Conservation (phyloP, 2,888 invertebrate genomes). For the Hydraecia micacea region DNA sequence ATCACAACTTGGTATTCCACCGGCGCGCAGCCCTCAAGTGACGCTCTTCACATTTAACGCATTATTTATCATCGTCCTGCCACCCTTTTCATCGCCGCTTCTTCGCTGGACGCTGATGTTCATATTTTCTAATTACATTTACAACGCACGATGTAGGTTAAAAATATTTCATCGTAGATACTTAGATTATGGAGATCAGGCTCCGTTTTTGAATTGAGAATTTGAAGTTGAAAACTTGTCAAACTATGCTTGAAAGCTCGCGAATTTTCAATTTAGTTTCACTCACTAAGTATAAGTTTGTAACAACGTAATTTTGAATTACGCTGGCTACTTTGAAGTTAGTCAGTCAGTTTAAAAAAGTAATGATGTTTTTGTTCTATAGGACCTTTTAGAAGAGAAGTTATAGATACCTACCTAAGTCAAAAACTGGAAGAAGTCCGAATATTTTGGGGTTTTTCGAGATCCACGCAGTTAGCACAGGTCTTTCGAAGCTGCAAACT, state of each 20-base stretch:
- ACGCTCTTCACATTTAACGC: slow-evolving; percentile 82
- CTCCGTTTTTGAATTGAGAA: neutral
- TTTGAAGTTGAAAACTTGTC: neutral
- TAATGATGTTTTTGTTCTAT: too few relatives aligned
- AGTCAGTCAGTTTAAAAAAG: too few relatives aligned
- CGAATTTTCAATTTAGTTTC: too few relatives aligned
- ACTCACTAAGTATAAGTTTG: too few relatives aligned
- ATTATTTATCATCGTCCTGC: slow-evolving; percentile 82
- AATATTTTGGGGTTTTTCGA: too few relatives aligned
- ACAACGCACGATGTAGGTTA: slow-evolving; percentile 59
- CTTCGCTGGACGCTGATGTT: slow-evolving; percentile 74
- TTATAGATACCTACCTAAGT: too few relatives aligned
- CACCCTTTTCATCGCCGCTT: slow-evolving; percentile 79
- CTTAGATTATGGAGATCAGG: neutral
- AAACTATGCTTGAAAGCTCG: neutral
- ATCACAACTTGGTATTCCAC: slow-evolving; percentile 50
- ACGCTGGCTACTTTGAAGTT: too few relatives aligned
- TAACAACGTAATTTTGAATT: too few relatives aligned
- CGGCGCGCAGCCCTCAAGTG: slow-evolving; percentile 69
- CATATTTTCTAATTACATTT: slow-evolving; percentile 66
- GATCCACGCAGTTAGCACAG: too few relatives aligned
- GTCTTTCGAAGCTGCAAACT: too few relatives aligned
- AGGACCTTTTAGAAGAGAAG: too few relatives aligned
- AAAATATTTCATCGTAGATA: neutral
- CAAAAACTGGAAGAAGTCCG: too few relatives aligned